These are phyloP conservation scores for Ceratoteleas bidentatus DNA, from an alignment of 1,140 invertebrate genomes.

Conservation along the genomic window DNA sequence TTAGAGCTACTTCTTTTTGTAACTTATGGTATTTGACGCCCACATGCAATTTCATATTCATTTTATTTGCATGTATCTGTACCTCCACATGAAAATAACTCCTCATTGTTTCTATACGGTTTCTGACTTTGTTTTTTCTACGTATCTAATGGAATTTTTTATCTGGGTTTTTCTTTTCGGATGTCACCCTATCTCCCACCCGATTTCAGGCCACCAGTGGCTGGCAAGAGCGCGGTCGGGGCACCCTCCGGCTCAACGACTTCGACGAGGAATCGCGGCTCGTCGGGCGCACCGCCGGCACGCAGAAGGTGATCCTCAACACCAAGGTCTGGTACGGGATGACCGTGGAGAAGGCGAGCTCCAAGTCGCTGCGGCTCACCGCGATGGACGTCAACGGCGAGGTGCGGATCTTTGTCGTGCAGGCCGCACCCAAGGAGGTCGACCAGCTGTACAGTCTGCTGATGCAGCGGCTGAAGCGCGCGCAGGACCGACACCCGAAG, in stretches of 20 bases:
- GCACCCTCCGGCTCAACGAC: constrained; percentile 93
- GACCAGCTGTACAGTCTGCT: constrained; percentile 88
- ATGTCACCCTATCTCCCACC: no score
- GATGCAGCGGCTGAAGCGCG: constrained; percentile 84
- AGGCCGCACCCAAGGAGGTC: constrained; percentile 90
- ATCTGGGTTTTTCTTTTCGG: no score
- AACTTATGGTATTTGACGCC: no score
- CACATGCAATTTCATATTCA: no score
- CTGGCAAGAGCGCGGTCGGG: constrained; percentile 95
- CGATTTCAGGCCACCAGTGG: constrained; percentile 82
- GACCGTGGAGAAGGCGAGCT: constrained; percentile 92
- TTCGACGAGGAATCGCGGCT: constrained; percentile 87
- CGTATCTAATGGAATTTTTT: no score
- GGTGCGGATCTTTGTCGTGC: constrained; percentile 91
- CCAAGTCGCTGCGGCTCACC: constrained; percentile 93
- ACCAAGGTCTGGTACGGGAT: constrained; percentile 97
- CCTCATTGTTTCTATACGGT: no score
- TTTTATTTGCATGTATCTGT: no score
- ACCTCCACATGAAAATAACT: no score
- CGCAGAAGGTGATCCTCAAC: constrained; percentile 93
- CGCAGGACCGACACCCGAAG: constrained; percentile 77
- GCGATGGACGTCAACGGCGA: constrained; percentile 92
- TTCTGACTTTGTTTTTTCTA: no score
- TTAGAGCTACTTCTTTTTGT: no score
- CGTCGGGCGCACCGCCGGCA: constrained; percentile 93